Base-by-base conservation (phyloP, 2,797 vertebrate species). In the Pipistrellus nathusii region DNA sequence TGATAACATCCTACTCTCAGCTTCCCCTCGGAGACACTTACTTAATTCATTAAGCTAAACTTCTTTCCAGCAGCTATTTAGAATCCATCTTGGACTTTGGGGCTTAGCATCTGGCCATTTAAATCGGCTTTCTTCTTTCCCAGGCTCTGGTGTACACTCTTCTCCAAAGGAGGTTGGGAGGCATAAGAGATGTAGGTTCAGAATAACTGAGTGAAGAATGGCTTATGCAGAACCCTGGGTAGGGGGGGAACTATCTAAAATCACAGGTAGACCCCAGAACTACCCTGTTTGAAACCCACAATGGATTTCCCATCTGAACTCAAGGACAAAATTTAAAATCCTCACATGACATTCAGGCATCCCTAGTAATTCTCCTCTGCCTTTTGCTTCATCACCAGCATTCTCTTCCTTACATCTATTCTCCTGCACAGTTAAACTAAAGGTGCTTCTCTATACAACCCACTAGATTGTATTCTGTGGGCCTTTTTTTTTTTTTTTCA, bases 371-470 rank as follows among this genome's bases (percentile, higher is more conserved):
- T 73, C 38, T 9, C 59, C 13, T 48, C 21, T 48, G 13, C 83
- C 44, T 71, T 35, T 53, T 25, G 59, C 83, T 76, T 89, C 46
- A 4, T 84, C 25, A 46, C 30, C 25, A 84, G 27, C 4, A 30
- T 35, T 88, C 53, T 86, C 62, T 83, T 6, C 85, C 80, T 53
- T 68, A 23, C 17, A 25, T 14, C n/a, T 38, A 27, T 64, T 72
- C 27, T 55, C 55, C 30, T 69, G 90, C 53, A 94, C 64, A 91
- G 51, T 23, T 84, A 83, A 85, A 77, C 23, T 85, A 27, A 78
- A 64, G 71, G 8, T 88, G 14, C 17, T 59, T 92, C 18, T 59
- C 41, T 72, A 10, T 7, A 6, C 1, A 6, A 25, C 32, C 51
- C 32, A 20, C 62, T 41, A 53, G 51, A 25, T 20, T 78, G 4